A percentile compares a stretch with the other conserved stretches of the same genome.
Conservation (phyloP, 53 echinoderm and acorn worm genomes). For the Mesocentrotus franciscanus region DNA sequence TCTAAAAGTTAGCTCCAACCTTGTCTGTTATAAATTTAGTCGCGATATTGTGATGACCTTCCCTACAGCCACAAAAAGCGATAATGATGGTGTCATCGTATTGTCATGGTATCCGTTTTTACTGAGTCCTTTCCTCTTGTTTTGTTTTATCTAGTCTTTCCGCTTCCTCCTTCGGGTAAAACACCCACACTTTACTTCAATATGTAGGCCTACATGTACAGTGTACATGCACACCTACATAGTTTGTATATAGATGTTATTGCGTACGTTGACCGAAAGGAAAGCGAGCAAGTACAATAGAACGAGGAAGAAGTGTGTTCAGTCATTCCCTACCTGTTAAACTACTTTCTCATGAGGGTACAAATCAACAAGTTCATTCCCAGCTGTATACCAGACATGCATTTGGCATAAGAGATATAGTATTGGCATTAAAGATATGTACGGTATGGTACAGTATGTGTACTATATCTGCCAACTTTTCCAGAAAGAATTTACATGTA, state of each 20-base stretch:
- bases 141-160: constrained; percentile 39
- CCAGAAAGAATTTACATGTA: neutral
- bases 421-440: neutral
- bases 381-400: neutral
- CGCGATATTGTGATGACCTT: constrained; percentile 2
- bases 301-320: neutral
- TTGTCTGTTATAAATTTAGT: neutral
- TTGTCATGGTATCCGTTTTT: neutral
- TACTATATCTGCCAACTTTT: neutral
- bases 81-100: neutral
- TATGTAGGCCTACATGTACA: neutral
- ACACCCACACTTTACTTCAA: neutral
- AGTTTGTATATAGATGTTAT: neutral
- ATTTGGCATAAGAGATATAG: neutral
- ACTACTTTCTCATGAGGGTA: neutral
- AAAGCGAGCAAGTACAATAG: neutral
- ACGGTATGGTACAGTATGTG: no score
- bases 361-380: constrained; percentile 30
- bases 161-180: neutral
- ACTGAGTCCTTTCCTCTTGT: neutral
- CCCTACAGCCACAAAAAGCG: neutral
- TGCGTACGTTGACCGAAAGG: neutral
- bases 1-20: neutral
- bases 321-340: neutral
- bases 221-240: neutral